Percentiles rank a stretch among this genome's conserved stretches.
Evolutionary conservation across 2,113 vertebrate genomes (phyloP).

Genomic region (Prochilodus magdalenae): DNA sequence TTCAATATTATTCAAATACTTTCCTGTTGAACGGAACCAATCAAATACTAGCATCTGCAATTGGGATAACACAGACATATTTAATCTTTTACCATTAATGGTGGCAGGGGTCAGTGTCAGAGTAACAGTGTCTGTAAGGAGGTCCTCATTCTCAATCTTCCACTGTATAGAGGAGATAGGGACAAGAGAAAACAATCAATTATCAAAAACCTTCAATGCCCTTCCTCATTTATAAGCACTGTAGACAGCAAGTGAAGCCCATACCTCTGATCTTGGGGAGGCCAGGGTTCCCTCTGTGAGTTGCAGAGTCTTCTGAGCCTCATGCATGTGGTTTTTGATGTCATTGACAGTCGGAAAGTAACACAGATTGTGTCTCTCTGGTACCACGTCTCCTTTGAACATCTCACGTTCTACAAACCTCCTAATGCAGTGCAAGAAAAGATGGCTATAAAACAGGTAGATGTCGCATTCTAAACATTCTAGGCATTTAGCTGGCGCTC

Average conservation of each 20-base stretch:
- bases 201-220: background rate
- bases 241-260: background rate
- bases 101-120: slow-evolving; percentile 77
- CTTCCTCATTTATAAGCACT: background rate
- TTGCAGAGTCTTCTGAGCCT: slow-evolving; percentile 80
- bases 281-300: slow-evolving; percentile 51
- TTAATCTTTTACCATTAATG: slow-evolving; percentile 72
- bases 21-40: no score
- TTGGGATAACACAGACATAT: background rate
- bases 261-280: slow-evolving; percentile 76
- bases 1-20: no score
- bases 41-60: no score
- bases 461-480: no score
- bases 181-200: background rate
- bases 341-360: slow-evolving; percentile 90
- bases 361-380: slow-evolving; percentile 87
- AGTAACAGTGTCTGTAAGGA: slow-evolving; percentile 83
- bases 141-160: slow-evolving; percentile 76
- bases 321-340: slow-evolving; percentile 89
- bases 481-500: no score
- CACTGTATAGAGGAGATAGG: slow-evolving; percentile 73
- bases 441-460: background rate
- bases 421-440: slow-evolving; percentile 61
- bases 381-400: slow-evolving; percentile 83
- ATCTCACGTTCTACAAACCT: slow-evolving; percentile 87